Evolutionary conservation across 2,113 vertebrate species (phyloP).

Genomic region (Thymallus thymallus): DNA sequence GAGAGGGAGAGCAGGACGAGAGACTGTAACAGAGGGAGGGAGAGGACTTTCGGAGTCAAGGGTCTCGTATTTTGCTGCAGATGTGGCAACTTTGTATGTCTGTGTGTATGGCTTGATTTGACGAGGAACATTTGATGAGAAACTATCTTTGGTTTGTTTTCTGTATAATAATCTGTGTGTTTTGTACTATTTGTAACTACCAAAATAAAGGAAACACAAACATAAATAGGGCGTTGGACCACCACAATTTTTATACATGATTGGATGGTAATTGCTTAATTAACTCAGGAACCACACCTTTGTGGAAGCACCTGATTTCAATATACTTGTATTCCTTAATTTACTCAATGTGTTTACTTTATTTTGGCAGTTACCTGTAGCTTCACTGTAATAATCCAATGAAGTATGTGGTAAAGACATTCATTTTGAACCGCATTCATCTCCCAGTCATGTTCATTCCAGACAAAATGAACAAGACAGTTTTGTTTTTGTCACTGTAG

Average conservation of each 20-base stretch:
- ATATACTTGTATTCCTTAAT: too few species aligned
- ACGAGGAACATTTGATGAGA: neutral
- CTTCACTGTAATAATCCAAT: neutral
- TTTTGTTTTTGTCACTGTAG: neutral
- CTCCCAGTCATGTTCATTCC: neutral
- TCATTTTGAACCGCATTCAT: neutral
- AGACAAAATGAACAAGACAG: neutral
- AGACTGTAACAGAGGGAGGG: neutral
- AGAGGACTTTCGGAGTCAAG: neutral
- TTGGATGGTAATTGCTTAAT: too few species aligned
- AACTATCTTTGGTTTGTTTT: neutral
- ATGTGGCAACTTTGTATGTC: neutral
- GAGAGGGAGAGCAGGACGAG: conserved; percentile 1
- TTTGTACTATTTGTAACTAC: neutral
- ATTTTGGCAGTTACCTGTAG: neutral
- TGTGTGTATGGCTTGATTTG: conserved; percentile 6
- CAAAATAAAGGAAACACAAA: too few species aligned
- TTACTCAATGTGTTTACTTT: too few species aligned
- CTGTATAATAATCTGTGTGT: neutral
- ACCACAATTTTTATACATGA: too few species aligned
- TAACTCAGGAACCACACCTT: too few species aligned
- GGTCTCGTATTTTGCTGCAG: conserved; percentile 8
- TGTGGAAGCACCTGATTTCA: too few species aligned
- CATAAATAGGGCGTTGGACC: too few species aligned
- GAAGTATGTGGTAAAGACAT: neutral